Base-by-base conservation (phyloP, 2,888 invertebrate species). In the Idaea biselata region DNA sequence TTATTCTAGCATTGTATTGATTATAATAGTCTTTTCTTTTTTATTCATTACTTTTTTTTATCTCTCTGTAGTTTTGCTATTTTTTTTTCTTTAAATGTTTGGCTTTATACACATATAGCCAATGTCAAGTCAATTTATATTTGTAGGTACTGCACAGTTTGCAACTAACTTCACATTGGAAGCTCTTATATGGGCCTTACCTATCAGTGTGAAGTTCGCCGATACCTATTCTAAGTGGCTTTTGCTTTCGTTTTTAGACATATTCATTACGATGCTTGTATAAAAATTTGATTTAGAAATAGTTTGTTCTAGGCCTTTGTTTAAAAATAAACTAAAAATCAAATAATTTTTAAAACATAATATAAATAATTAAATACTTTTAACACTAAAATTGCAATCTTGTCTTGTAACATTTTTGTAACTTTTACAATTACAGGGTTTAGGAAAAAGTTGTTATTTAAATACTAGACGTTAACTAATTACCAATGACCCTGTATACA, bases 1-100 rank as follows among this genome's bases (percentile, higher is more conserved):
- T 14, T 25, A 25, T 25, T 44, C 44, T 44, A 44, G 75, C 79
- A 79, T 82, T 81, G 76, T 77, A 70, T 71, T 66, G 74, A 73
- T 71, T 73, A 79, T 64, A 73, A 68, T 63, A 69, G 75, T 70
- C 61, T 62, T 58, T 59, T 60, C 57, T n/a, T 14, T 58, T 25
- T 31, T 59, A 55, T 32, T 58, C 44, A 44, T 8, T 8, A 8
- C 8, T 8, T 44, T 44, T 32, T 44, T 58, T 60, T 58, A 57
- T 18, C 55, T 58, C 56, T 58, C 18, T 59, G 58, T 60, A 55
- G 61, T 59, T 59, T 58, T 32, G n/a, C 66, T 66, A 33, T 58
- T 59, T 62, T 60, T 64, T 65, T 58, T 64, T 44, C 14, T 14
- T 44, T 44, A 44, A 44, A 8, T 8, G 11, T 14, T 44, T 44